Evolutionary conservation across 2,113 vertebrate genomes (phyloP).

Genomic region (Nycticryphes semicollaris): DNA sequence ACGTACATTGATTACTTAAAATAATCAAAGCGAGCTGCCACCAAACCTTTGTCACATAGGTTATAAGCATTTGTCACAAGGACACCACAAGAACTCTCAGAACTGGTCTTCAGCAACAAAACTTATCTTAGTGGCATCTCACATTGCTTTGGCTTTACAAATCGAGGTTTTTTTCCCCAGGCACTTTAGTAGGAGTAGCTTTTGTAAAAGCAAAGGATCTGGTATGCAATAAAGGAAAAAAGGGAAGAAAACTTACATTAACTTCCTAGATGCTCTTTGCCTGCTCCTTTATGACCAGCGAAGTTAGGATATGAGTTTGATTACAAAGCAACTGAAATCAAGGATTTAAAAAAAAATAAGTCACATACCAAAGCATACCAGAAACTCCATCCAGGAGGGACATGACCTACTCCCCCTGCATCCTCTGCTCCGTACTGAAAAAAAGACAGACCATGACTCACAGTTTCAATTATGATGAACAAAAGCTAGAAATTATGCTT

Average conservation of each 20-base stretch:
- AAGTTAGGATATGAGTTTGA: background rate
- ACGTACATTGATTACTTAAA: rapidly evolving
- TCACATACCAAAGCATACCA: constrained; percentile 94
- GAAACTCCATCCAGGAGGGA: constrained; percentile 92
- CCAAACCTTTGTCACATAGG: background rate
- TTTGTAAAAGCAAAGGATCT: background rate
- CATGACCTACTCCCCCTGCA: constrained; percentile 88
- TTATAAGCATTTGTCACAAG: background rate
- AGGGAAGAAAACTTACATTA: background rate
- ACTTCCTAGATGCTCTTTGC: background rate
- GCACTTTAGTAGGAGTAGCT: background rate
- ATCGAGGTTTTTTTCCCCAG: rapidly evolving
- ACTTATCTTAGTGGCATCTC: background rate
- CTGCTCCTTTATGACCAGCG: background rate
- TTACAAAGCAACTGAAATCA: background rate
- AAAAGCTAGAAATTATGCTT: background rate
- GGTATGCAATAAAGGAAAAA: background rate
- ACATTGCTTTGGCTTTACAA: background rate
- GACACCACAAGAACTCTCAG: background rate
- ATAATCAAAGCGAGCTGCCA: background rate
- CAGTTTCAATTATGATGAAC: background rate
- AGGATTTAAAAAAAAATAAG: background rate
- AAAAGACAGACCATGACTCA: background rate
- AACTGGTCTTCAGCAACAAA: background rate
- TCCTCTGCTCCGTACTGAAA: constrained; percentile 87